Conservation (phyloP, 2,888 invertebrate species). For the Helicoverpa assulta region DNA sequence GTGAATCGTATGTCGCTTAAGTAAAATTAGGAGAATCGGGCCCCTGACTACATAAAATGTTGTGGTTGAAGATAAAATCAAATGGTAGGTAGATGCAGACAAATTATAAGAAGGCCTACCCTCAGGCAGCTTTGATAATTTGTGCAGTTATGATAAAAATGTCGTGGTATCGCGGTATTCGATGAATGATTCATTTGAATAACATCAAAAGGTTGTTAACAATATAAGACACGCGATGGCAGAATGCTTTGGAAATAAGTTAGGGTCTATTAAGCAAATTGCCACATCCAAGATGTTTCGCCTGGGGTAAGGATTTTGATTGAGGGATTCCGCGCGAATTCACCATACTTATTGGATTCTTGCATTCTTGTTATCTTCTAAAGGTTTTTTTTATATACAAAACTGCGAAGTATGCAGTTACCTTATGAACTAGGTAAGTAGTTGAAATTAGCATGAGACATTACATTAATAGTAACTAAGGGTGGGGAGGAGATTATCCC, state of each 20-base stretch:
- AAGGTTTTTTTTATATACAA: background rate
- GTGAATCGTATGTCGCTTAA: too few relatives aligned
- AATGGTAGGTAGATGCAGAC: conserved; percentile 16
- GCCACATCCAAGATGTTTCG: conserved; percentile 66
- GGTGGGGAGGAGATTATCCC: background rate
- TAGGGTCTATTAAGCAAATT: conserved; percentile 73
- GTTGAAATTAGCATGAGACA: too few relatives aligned
- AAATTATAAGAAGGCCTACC: conserved; percentile 30
- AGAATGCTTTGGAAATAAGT: conserved; percentile 71
- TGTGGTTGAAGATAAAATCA: conserved; percentile 33
- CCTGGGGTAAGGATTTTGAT: conserved; percentile 74
- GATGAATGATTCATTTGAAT: conserved; percentile 69
- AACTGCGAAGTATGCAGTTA: background rate
- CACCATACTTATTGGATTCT: conserved; percentile 49
- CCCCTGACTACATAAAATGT: conserved; percentile 35
- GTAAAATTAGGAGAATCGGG: too few relatives aligned
- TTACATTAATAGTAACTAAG: too few relatives aligned
- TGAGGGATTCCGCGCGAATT: conserved; percentile 59
- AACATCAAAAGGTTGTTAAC: conserved; percentile 67
- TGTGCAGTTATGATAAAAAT: conserved; percentile 58
- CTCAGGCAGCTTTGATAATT: conserved; percentile 38
- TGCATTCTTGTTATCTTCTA: conserved; percentile 3
- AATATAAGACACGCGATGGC: conserved; percentile 78
- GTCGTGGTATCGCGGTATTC: conserved; percentile 64
- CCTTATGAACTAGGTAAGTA: too few relatives aligned